Evolutionary conservation across 2,113 vertebrate species (phyloP), one percentile per base, ranked within the genome.

Genomic region (Phaethon lepturus): DNA sequence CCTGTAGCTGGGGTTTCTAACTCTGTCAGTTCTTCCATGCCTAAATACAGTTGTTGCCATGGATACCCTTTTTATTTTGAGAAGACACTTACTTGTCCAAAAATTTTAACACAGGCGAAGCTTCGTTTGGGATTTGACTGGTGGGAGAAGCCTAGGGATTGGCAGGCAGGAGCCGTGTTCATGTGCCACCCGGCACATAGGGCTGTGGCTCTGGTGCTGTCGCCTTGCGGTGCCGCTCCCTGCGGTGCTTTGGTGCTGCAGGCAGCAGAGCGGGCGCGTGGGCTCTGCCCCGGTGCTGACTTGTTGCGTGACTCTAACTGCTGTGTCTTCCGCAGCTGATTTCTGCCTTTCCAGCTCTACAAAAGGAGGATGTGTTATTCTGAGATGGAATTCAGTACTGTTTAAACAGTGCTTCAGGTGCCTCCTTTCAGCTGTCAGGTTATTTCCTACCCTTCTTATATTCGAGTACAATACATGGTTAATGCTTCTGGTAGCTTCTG

Each of bases 41-140:
- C 86, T 42, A 95, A 97, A 91, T 64, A 58, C 91, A 66, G 80
- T 7, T n/a, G 96, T 97, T 97, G 89, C 93, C 89, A 97, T 97
- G 89, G 95, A 50, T 85, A 95, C 94, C 13, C 49, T 52, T 56
- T 92, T 91, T 96, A 95, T 95, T 97, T 95, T 66, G 86, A 89
- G 94, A 58, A 96, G 88, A 85, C 80, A 64, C 76, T 87, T 55
- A 10, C 90, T 95, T 53, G 94, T 85, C 95, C 95, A 82, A 93
- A 50, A 38, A 1, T 73, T 82, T 50, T 17, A 69, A 89, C 79
- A 84, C 35, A 81, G 73, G 19, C 84, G 60, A 69, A 33, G 71
- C 73, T 93, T 10, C 47, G 77, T 84, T 74, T 78, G 17, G 69
- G 83, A 2, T 78, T 38, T 75, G 86, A 75, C 86, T 88, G 82